phyloP scores from a whole-genome alignment of 2,113 vertebrate species.

The Patagioenas fasciata region DNA sequence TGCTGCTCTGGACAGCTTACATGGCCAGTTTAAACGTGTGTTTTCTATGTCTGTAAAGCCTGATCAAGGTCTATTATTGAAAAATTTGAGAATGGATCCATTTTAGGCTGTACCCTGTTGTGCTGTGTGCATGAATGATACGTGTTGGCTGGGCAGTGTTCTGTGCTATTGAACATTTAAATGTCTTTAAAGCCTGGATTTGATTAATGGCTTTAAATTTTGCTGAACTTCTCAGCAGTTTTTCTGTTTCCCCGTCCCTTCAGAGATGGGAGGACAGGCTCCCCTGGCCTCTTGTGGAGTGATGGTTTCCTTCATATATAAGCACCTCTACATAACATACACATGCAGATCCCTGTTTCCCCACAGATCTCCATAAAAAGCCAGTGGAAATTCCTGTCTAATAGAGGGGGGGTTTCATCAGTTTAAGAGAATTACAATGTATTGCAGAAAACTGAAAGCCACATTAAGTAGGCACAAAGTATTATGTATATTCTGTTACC shows the following conservation, averaged over 20 bases:
- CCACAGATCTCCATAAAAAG: not conserved
- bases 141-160: not conserved
- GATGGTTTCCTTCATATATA: not conserved
- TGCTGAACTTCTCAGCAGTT: not conserved
- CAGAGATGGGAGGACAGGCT: not conserved
- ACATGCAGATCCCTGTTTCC: not conserved
- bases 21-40: not conserved
- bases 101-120: not conserved
- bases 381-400: not conserved
- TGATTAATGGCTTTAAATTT: not conserved
- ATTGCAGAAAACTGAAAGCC: not conserved
- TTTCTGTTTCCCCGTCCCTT: not conserved
- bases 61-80: not conserved
- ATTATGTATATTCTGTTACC: rapidly evolving
- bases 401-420: not conserved
- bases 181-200: not conserved
- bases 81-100: not conserved
- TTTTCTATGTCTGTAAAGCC: not conserved
- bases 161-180: not conserved
- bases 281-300: not conserved
- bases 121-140: not conserved
- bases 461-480: not conserved
- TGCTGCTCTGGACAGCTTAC: not conserved
- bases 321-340: not conserved
- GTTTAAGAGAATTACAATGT: not conserved